Base-by-base conservation (phyloP, 2,113 vertebrate species). In the Aphyosemion australe region DNA sequence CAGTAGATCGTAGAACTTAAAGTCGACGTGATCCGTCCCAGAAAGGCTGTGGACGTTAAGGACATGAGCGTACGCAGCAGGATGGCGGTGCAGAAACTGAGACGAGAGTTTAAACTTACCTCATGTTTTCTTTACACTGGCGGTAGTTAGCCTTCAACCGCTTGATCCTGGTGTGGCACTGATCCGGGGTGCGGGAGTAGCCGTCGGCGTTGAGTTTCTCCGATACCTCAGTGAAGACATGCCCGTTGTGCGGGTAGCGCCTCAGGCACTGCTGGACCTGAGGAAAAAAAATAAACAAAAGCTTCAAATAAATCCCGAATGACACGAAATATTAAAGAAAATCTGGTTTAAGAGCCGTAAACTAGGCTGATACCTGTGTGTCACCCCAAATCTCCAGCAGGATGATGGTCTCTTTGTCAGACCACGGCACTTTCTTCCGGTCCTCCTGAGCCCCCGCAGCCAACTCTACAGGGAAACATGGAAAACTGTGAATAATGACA, bases 311-410 rank as follows among this genome's bases (percentile, higher is more conserved):
- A 5, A 7, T 37, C 7, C 9, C 5, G 26, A 37, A 37, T 37
- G 9, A 37, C 6, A 37, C 34, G 7, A 8, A 37, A 1, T 5
- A 37, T 37, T 37, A 5, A 2, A 5, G 9, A 26, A 26, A 26
- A 26, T 26, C 26, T 39, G 37, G 12, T 12, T 42, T 42, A 42
- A 42, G 12, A 42, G 41, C 2, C 9, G 12, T 42, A 42, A 42
- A 42, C 12, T 19, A 3, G 19, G 9, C 10, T 3, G 7, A 37
- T 55, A 87, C 89, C 84, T 90, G 85, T 11, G 77, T 18, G 32
- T 92, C 84, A 16, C 91, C 90, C 91, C 91, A 92, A 51, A 90
- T 69, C 74, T 92, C 89, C 59, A 92, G 81, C 5, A 92, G 91
- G 68, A 90, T 90, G 61, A 91, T 46, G 8, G 91, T 92, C 82